Evolutionary conservation across 1,140 invertebrate genomes (phyloP).

Genomic region (Cecropterus lyciades): DNA sequence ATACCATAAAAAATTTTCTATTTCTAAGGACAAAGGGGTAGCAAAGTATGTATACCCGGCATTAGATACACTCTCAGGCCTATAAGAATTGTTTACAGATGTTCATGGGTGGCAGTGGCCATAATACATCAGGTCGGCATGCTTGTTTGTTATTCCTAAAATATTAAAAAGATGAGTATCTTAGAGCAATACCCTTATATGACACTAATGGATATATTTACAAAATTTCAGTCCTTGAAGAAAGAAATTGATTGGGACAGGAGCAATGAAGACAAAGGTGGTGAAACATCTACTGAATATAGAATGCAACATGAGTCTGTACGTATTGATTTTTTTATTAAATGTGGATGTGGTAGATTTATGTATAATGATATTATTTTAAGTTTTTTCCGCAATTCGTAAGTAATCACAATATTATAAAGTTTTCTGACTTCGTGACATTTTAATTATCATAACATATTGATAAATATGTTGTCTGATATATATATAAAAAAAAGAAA

Average conservation of each 20-base stretch:
- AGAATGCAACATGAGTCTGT: constrained; percentile 91
- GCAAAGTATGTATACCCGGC: too few species aligned
- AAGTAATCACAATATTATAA: constrained; percentile 30
- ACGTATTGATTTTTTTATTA: constrained; percentile 79
- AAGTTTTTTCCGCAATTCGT: constrained; percentile 30
- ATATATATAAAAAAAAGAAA: too few species aligned
- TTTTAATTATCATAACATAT: not conserved
- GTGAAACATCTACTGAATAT: constrained; percentile 91
- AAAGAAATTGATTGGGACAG: constrained; percentile 94
- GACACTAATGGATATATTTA: constrained; percentile 14
- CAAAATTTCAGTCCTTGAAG: constrained; percentile 90
- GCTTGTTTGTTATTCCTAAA: too few species aligned
- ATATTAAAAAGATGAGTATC: too few species aligned
- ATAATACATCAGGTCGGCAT: too few species aligned
- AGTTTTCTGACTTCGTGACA: not conserved
- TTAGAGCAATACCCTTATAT: too few species aligned
- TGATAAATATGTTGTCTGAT: not conserved
- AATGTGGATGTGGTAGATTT: constrained; percentile 51
- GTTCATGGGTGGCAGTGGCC: too few species aligned
- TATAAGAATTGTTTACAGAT: too few species aligned
- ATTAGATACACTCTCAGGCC: too few species aligned
- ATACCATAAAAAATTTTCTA: too few species aligned
- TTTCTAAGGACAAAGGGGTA: too few species aligned
- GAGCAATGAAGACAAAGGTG: constrained; percentile 89
- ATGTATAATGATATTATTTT: constrained; percentile 39